Evolutionary conservation across 2,113 vertebrate species (phyloP), one percentile per base, ranked within the genome.

Genomic region (Chionodraco myersi): DNA sequence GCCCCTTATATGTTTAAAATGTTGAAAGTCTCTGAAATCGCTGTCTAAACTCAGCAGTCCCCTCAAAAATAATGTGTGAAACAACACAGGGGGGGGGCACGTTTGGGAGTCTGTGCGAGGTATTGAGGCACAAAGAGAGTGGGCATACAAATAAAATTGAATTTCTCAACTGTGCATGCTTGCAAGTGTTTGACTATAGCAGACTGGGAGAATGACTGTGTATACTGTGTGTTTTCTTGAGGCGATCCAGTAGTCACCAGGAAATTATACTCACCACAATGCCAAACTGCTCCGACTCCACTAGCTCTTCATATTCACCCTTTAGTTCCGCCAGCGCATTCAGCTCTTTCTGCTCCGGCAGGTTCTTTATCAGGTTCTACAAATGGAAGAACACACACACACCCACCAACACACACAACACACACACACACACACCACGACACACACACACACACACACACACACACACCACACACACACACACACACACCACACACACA

Each of bases 251-350:
- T 13, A 51, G 10, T 56, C 54, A 76, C n/a, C 45, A 16, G 68
- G 79, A 75, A 79, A 61, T 84, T 86, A 79, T 93, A 97, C 98
- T 82, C 95, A 99, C 98, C 97, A 99, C 97, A 85, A 99, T 96
- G 92, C 96, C 97, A 95, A 99, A 99, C 36, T 99, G 98, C 85
- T 99, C 98, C 0, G 98, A 95, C 75, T 99, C 98, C 62, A 97
- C 96, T 4, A 99, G 96, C 86, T 99, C 96, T 9, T 97, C 93
- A 67, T 99, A 99, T 86, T 99, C 98, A 77, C 92, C 93, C 93
- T 96, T 97, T 77, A 99, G 93, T 90, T 98, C 95, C 0, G 97
- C 96, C 87, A 99, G 94, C 76, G 96, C 93, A 88, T 84, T 96
- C 84, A 99, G 96, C 72, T 97, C 95, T 71, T 97, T 98, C 94